Conservation (phyloP, 2,113 vertebrate species). For the Promerops cafer region DNA sequence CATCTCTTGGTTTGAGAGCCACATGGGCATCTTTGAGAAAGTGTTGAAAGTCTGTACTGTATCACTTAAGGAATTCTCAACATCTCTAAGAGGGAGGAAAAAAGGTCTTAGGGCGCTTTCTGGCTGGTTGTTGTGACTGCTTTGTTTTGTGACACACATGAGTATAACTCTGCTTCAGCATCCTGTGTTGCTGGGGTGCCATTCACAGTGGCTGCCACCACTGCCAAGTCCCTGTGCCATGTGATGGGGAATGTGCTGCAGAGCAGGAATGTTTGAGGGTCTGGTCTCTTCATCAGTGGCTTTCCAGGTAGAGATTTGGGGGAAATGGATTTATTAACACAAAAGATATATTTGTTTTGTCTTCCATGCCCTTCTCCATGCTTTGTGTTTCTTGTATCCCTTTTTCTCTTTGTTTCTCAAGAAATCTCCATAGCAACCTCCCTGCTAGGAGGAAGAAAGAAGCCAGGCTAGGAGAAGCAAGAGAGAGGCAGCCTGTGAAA, state of each 20-base stretch:
- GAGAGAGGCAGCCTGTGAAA: not conserved
- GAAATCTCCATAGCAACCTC: conserved; percentile 40
- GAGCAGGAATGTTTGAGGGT: not conserved
- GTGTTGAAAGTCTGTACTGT: not conserved
- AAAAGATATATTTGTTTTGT: not conserved
- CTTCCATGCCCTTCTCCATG: not conserved
- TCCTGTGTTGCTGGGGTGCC: not conserved
- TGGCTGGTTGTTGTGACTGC: not conserved
- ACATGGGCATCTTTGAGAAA: not conserved
- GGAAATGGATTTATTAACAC: not conserved
- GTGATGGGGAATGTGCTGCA: not conserved
- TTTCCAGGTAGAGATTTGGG: not conserved
- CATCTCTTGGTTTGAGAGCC: not conserved
- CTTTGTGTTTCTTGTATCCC: not conserved
- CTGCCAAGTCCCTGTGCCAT: rapidly evolving
- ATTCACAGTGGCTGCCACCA: rapidly evolving
- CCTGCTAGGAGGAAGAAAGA: not conserved
- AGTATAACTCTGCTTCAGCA: not conserved
- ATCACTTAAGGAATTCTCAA: not conserved
- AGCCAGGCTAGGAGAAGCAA: not conserved
- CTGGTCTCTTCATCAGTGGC: not conserved
- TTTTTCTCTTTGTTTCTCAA: not conserved
- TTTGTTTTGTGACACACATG: not conserved
- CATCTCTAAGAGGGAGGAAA: not conserved
- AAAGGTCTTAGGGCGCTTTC: not conserved